phyloP scores from a whole-genome alignment of 2,797 vertebrate genomes.

The Chiloscyllium punctatum region DNA sequence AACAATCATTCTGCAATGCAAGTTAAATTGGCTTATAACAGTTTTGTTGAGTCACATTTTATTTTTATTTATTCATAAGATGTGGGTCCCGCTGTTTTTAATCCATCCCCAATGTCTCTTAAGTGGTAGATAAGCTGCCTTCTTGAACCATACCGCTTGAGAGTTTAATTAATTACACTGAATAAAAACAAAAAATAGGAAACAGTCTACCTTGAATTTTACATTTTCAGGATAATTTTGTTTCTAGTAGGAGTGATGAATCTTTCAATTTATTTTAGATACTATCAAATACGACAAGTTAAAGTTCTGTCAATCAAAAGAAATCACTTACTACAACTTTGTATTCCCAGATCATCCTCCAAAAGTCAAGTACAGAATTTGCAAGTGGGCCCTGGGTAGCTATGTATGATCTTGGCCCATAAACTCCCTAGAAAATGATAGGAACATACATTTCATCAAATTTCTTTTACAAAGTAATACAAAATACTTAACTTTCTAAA shows the following conservation, averaged over 20 bases:
- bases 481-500: neutral
- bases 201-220: neutral
- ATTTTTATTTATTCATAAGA: too few relatives aligned
- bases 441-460: conserved; percentile 12
- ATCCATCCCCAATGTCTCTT: too few relatives aligned
- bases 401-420: conserved; percentile 85
- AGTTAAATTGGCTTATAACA: neutral
- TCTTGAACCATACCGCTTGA: too few relatives aligned
- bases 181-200: conserved; percentile 9
- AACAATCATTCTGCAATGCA: neutral
- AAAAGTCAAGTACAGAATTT: conserved; percentile 94
- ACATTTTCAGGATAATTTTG: neutral
- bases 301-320: neutral
- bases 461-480: neutral
- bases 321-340: conserved; percentile 75
- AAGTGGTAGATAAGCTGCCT: too few relatives aligned
- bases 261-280: neutral
- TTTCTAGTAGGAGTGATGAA: neutral
- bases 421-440: conserved; percentile 69
- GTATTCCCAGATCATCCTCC: conserved; percentile 99
- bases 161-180: too few relatives aligned
- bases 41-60: neutral
- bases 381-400: conserved; percentile 90
- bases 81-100: too few relatives aligned
- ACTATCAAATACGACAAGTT: neutral